phyloP scores from a whole-genome alignment of 2,113 vertebrate genomes.

The Melospiza georgiana region DNA sequence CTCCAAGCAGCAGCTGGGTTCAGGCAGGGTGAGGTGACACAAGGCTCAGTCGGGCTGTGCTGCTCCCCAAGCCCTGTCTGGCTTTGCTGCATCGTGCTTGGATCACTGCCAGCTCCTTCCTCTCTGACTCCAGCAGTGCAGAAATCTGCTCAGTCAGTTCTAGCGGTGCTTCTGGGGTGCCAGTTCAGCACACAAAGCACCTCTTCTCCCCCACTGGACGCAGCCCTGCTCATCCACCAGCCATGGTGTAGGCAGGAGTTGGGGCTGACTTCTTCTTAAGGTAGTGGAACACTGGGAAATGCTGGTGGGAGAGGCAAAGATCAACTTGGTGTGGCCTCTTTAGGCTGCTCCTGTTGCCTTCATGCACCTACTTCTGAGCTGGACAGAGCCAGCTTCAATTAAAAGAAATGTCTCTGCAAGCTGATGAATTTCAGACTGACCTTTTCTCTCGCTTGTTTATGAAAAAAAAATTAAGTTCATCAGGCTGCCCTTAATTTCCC shows the following conservation, averaged over 20 bases:
- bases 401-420: background rate
- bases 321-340: background rate
- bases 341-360: background rate
- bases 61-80: background rate
- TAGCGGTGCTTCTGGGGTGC: background rate
- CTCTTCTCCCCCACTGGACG: background rate
- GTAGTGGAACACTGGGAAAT: background rate
- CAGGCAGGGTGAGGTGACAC: background rate
- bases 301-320: background rate
- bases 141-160: background rate
- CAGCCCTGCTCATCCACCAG: background rate
- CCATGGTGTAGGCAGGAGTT: no score
- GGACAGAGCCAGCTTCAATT: background rate
- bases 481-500: background rate
- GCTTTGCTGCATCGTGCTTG: fast-evolving
- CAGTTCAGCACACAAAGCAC: background rate
- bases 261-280: no score
- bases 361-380: background rate
- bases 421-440: background rate
- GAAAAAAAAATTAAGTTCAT: background rate
- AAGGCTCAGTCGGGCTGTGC: background rate
- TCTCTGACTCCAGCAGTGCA: background rate
- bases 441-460: background rate
- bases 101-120: fast-evolving
- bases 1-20: background rate